Conservation (phyloP, 1,140 invertebrate species). For the Colletes latitarsis region DNA sequence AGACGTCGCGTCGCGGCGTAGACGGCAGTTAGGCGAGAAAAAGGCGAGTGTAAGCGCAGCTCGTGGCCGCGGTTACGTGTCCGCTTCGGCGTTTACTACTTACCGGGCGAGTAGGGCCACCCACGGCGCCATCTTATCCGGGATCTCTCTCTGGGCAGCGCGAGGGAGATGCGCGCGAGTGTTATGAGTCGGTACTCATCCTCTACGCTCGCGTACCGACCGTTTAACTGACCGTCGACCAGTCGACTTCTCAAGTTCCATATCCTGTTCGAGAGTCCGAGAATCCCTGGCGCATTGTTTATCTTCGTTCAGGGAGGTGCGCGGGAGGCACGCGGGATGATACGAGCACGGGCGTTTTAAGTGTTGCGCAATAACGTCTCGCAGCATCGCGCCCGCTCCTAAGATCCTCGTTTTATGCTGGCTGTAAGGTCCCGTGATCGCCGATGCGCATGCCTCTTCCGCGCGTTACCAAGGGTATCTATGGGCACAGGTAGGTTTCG, state of each 20-base stretch:
- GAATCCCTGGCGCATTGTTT: constrained; percentile 68
- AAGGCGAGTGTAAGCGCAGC: constrained; percentile 55
- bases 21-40: constrained; percentile 53
- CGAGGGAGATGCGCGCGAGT: constrained; percentile 64
- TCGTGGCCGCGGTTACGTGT: constrained; percentile 63
- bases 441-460: constrained; percentile 53
- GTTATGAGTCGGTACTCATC: constrained; percentile 75
- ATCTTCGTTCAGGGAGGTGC: constrained; percentile 47
- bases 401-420: constrained; percentile 60
- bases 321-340: constrained; percentile 53
- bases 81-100: constrained; percentile 69
- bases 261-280: constrained; percentile 74
- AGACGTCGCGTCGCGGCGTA: background rate
- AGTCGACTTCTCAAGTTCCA: constrained; percentile 77
- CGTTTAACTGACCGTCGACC: constrained; percentile 54
- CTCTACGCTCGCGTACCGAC: constrained; percentile 39
- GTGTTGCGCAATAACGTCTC: constrained; percentile 66
- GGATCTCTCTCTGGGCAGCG: constrained; percentile 65
- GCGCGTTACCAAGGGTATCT: constrained; percentile 44
- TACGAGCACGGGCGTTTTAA: constrained; percentile 59
- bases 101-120: constrained; percentile 72
- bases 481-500: constrained; percentile 48
- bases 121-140: constrained; percentile 79
- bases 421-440: constrained; percentile 61
- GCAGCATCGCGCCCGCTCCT: constrained; percentile 50